Base-by-base conservation (phyloP, 2,888 invertebrate genomes). In the Pristionchus mayeri region DNA sequence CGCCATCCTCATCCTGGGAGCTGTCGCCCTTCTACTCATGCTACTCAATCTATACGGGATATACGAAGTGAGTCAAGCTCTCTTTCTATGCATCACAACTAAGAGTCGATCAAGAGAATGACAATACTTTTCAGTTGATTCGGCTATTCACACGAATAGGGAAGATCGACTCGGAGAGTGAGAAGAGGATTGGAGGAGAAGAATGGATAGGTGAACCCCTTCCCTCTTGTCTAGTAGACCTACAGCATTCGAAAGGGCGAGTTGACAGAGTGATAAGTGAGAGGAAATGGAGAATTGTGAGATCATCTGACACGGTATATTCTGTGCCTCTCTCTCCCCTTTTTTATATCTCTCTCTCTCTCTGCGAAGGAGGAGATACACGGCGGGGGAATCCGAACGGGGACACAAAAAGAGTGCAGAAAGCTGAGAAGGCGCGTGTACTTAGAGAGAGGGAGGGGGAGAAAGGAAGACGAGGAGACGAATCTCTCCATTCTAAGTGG, bases 1-100 rank as follows among this genome's bases (percentile, higher is more conserved):
- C 3, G 67, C 67, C 18, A 30, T 83, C 50, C 21, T 67, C 50
- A 44, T 60, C 34, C 60, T 81, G n/a, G 63, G 40, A 7, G 57
- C 40, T 21, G 44, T 83, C 18, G 83, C 67, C 40, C 67, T 83
- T 37, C 11, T 67, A 2, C 52, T 81, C 57, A 81, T 81, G 81
- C n/a, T 71, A n/a, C 67, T 63, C 67, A 83, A 83, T 54, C 52
- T 83, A n/a, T 83, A 83, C 27, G 83, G 83, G 3, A 71, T 83
- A 7, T 83, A 67, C 34, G 44, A 63, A 40, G 83, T 83, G 24
- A 40, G 75, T 63, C 54, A 54, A 4, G 21, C 54, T n/a, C n/a
- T 54, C 21, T 4, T 13, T 54, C 54, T 54, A 13, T 18, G n/a
- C 21, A 54, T n/a, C 21, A 21, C n/a, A n/a, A n/a, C n/a, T n/a